Evolutionary conservation across 2,888 invertebrate genomes (phyloP), one percentile per base, ranked within the genome.

Genomic region (Acleris laterana): DNA sequence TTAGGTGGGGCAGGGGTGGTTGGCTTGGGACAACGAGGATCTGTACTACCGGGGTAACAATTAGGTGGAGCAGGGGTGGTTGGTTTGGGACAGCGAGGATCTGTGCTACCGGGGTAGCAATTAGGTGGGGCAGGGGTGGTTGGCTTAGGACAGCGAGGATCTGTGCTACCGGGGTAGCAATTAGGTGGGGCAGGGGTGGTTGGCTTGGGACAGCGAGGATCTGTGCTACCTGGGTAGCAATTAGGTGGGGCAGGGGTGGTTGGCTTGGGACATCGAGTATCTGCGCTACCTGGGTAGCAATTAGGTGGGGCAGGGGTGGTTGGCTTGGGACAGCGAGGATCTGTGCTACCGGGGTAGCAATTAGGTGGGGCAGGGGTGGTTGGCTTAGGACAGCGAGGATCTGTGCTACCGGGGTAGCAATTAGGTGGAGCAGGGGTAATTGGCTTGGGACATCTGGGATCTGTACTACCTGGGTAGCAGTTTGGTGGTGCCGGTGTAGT

Each of bases 271-370:
- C 75, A 78, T 52, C 80, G 66, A 42, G 80, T 74, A 62, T 81
- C 82, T 5, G 68, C 72, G 4, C 77, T 77, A 0, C 87, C 87
- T 0, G 87, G 86, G 61, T 77, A 85, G 50, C 85, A 86, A 0
- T 68, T 71, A 3, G 72, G 78, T 9, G 78, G 78, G 32, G 68
- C 70, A 1, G 76, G 69, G 7, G 77, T 71, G 56, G 81, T 72
- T 69, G 83, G 75, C 49, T 70, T 62, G 0, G 80, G 79, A 9
- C 71, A 72, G 25, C 78, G 72, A 0, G 71, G 71, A 38, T 78
- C 71, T 0, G 51, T 68, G 5, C 79, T 79, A 0, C 77, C 77
- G 2, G 74, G 75, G 42, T 71, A 72, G 56, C 76, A 74, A 11
- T 57, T 69, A 9, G 75, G 69, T n/a, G 65, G 58, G 11, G 77